Base-by-base conservation (phyloP, 1,140 invertebrate genomes). In the Plodia interpunctella region DNA sequence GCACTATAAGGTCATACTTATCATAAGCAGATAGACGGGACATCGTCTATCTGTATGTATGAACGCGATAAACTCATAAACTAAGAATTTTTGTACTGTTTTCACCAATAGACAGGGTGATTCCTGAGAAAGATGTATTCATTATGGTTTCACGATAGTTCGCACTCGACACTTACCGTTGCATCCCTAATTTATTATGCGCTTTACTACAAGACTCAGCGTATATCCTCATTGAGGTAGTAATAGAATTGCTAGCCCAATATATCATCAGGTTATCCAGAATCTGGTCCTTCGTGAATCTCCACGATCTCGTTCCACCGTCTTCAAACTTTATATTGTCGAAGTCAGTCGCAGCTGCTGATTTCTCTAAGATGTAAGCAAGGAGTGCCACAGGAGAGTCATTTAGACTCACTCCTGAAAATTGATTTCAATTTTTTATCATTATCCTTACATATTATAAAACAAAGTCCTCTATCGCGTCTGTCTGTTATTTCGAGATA, bases 251-350 rank as follows among this genome's bases (percentile, higher is more conserved):
- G 0, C 94, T 94, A 0, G 94, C 73, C 94, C 96, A 98, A 80
- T 98, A 98, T 20, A 98, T 83, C 95, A 97, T 98, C 0, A 98
- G 75, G 74, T 97, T 97, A 64, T 97, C 97, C 3, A 98, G 84
- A 5, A 98, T 81, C 66, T 96, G 94, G 25, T 96, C 94, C 50
- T 94, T 82, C 0, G 90, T 92, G 70, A 84, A 95, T 30, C 81
- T 90, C 83, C 0, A 97, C 72, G 4, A 93, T 44, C 94, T 10
- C 95, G 95, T 72, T 96, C 94, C 0, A 88, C 70, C 28, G 86
- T 76, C 0, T 84, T 61, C 49, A 79, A 89, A 66, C n/a, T 90
- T 91, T 0, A 87, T 76, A 0, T 59, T 61, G 65, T 94, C 91
- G 0, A 94, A 95, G 92, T 93, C 95, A 0, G 93, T 91, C 10